Conservation (phyloP, 2,113 vertebrate species). For the Riparia riparia region DNA sequence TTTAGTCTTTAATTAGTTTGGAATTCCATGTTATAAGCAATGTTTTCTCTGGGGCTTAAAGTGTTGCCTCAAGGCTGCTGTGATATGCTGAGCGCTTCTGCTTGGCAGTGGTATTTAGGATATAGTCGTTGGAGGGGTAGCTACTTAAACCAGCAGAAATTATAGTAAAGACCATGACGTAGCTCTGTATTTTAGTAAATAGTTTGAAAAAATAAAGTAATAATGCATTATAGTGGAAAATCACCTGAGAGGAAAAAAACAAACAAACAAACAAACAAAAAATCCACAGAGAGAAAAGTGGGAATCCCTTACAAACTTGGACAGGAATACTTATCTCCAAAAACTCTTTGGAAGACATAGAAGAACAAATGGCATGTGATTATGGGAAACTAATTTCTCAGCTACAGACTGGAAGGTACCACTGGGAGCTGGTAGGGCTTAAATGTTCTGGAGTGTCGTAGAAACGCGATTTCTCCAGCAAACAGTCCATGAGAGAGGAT, state of each 20-base stretch:
- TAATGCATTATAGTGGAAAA: neutral
- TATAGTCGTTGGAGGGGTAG: neutral
- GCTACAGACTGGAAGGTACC: neutral
- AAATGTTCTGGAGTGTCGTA: neutral
- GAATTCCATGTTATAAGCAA: neutral
- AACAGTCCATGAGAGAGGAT: neutral
- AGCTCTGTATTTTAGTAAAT: neutral
- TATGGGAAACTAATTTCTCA: constrained; percentile 1
- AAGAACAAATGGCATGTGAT: neutral
- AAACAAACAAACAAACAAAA: neutral
- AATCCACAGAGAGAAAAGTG: neutral
- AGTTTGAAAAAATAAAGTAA: neutral
- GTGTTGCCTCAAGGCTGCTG: neutral
- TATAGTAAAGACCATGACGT: neutral
- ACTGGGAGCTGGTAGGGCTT: constrained; percentile 1
- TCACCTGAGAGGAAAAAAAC: neutral
- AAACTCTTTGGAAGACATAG: neutral
- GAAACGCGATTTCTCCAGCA: constrained; percentile 26
- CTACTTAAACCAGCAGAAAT: neutral
- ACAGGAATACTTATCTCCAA: neutral
- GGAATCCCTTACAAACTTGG: neutral
- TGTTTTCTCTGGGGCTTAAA: neutral
- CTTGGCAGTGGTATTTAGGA: neutral
- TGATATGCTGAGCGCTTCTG: neutral
- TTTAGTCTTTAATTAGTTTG: neutral